Percentiles rank a stretch among this genome's conserved stretches.
Evolutionary conservation across 2,797 vertebrate genomes (phyloP).

Genomic region (Muscicapa comitata): DNA sequence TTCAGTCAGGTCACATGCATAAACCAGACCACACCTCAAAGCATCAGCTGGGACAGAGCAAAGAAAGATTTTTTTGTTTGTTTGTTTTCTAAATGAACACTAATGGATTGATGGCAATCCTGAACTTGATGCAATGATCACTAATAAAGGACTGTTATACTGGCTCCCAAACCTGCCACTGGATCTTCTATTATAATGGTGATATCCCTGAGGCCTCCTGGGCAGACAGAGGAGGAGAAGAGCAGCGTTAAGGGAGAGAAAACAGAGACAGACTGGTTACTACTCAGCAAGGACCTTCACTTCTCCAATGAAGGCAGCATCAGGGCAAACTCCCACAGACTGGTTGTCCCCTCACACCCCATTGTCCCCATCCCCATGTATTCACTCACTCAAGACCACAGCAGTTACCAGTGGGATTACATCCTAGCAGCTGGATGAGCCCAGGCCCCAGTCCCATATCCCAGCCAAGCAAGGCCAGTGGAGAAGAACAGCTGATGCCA

Average conservation of each 20-base stretch:
- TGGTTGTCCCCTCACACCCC: neutral
- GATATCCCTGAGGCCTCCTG: conserved; percentile 92
- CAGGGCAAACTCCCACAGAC: neutral
- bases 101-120: conserved; percentile 57
- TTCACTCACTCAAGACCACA: neutral
- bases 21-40: neutral
- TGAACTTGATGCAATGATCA: conserved; percentile 44
- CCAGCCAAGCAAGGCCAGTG: neutral
- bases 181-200: conserved; percentile 99
- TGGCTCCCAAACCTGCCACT: conserved; percentile 90
- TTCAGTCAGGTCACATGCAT: conserved; percentile 22
- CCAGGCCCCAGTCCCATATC: neutral
- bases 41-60: neutral
- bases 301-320: neutral
- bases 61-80: neutral
- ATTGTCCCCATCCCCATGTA: neutral
- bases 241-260: conserved; percentile 45
- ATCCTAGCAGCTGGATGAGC: neutral
- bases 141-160: conserved; percentile 64
- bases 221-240: conserved; percentile 60
- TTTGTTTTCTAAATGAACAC: conserved; percentile 44
- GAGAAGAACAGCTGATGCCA: neutral
- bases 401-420: neutral
- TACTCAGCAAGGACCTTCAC: neutral
- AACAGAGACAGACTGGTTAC: conserved; percentile 53